Evolutionary conservation across 2,888 invertebrate genomes (phyloP), one percentile per base, ranked within the genome.

Genomic region (Philhelius pedissequus): DNA sequence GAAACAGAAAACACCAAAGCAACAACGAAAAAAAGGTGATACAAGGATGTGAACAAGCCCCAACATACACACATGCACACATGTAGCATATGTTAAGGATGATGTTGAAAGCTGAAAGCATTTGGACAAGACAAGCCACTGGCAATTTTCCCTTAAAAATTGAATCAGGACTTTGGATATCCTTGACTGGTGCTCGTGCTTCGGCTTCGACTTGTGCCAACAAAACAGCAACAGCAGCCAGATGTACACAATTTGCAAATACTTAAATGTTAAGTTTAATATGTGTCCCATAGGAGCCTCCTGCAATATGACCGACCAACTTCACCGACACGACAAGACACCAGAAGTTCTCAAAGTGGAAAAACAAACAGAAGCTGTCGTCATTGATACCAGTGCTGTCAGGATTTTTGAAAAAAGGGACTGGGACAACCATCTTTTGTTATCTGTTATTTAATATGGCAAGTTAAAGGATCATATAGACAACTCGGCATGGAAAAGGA

Each of bases 241-340:
- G 70, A 52, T 70, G 75, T 75, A 80, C 45, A 75, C 80, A 71
- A 66, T 84, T 84, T 84, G 75, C 79, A 80, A 80, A 60, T 84
- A 52, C 71, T 71, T 71, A 80, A 70, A 79, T 82, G 70, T 71
- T 50, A 58, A 40, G 70, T 64, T 48, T 64, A 43, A 75, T 75
- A 64, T 77, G 71, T 56, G 68, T 77, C 82, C 52, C 56, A 30
- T 25, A 69, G 62, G 68, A 60, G 18, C 27, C 27, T 40, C 4
- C 25, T 30, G 27, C 52, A 77, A 60, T 70, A 77, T 38, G 70
- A 64, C 50, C 71, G 70, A 64, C 50, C 71, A 62, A 30, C 56
- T 68, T 50, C 56, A 45, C n/a, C 15, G 11, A 20, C 38, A 74
- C 25, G 15, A 66, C 43, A 68, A n/a, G n/a, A n/a, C n/a, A n/a